phyloP scores from a whole-genome alignment of 2,113 vertebrate species.

The Entosphenus tridentatus region DNA sequence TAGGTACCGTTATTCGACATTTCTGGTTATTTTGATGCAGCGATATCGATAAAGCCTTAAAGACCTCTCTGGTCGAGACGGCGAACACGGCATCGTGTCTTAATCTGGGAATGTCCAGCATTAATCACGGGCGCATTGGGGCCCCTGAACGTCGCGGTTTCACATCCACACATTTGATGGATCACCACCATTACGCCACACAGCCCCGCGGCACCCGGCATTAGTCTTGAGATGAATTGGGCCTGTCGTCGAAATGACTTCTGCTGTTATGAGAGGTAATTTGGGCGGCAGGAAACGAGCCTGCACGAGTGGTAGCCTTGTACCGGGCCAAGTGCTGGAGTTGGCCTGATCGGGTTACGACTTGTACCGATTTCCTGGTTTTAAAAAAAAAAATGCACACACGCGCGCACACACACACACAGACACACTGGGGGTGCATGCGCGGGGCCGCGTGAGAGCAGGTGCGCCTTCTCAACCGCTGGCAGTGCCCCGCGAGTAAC shows the following conservation, averaged over 20 bases:
- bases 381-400: too few relatives aligned
- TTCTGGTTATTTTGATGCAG: too few relatives aligned
- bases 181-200: conserved; percentile 5
- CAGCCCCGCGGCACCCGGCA: background rate
- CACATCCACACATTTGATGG: background rate
- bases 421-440: background rate
- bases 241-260: background rate
- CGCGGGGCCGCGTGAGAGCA: background rate
- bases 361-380: background rate
- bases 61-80: too few relatives aligned
- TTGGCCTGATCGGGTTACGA: background rate
- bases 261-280: background rate
- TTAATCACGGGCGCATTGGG: too few relatives aligned
- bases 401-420: too few relatives aligned
- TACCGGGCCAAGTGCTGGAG: background rate
- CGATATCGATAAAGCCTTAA: too few relatives aligned
- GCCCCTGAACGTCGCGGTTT: background rate
- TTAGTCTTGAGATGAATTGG: background rate
- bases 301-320: background rate
- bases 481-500: background rate
- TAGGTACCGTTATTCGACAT: too few relatives aligned
- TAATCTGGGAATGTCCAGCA: too few relatives aligned
- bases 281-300: conserved; percentile 5
- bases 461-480: background rate
- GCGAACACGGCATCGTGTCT: too few relatives aligned